These are phyloP conservation scores for Acanthurus lineatus DNA, from an alignment of 2,797 vertebrate species.

Conservation along the genomic window DNA sequence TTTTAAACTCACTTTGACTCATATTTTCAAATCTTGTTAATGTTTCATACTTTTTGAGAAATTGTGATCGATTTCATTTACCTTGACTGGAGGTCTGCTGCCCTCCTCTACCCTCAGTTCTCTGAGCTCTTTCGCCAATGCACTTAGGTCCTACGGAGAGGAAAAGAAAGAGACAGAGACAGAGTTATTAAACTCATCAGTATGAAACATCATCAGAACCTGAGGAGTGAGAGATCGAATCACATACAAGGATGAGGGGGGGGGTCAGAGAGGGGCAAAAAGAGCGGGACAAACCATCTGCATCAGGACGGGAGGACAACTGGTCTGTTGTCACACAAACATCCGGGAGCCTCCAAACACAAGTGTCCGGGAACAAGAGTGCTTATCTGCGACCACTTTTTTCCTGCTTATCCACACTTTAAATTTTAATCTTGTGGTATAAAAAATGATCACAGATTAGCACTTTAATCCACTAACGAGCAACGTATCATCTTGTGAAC, in stretches of 20 bases:
- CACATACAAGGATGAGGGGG: conserved; percentile 21
- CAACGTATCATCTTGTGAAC: conserved; percentile 42
- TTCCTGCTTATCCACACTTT: not conserved
- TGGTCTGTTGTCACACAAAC: conserved; percentile 38
- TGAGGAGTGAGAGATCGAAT: conserved; percentile 22
- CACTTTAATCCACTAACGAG: conserved; percentile 52
- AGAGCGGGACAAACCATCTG: conserved; percentile 40
- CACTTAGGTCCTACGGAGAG: conserved; percentile 91
- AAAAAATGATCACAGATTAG: conserved; percentile 48
- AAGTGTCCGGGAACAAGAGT: conserved; percentile 52
- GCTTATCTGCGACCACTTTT: conserved; percentile 45
- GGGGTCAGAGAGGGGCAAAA: conserved; percentile 19
- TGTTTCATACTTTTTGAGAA: not conserved
- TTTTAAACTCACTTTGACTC: not conserved
- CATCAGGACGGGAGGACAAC: conserved; percentile 39
- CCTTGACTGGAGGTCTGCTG: conserved; percentile 95
- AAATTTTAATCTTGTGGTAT: not conserved
- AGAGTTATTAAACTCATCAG: conserved; percentile 22
- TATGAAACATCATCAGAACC: conserved; percentile 10
- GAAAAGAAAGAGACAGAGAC: conserved; percentile 34
- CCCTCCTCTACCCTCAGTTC: conserved; percentile 96
- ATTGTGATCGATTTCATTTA: conserved; percentile 50
- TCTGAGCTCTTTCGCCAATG: conserved; percentile 95
- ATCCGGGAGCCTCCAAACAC: conserved; percentile 16
- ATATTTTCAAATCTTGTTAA: not conserved